phyloP scores from a whole-genome alignment of 1,140 invertebrate species.

The Brachionus plicatilis region DNA sequence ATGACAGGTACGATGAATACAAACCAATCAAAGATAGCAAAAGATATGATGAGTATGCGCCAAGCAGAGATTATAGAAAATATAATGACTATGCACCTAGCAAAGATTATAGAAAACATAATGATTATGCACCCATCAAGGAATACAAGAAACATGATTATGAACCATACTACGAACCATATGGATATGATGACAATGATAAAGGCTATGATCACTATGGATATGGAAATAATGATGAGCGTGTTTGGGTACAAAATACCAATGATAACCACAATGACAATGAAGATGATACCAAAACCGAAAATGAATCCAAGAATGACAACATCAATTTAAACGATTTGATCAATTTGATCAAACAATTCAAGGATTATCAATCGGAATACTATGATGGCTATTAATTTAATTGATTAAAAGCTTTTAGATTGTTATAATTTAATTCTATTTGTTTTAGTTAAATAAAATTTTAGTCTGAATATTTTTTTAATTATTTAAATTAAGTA shows the following conservation, averaged over 20 bases:
- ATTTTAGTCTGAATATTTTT: not conserved
- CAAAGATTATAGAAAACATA: not conserved
- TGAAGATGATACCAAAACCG: not conserved
- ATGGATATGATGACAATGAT: not conserved
- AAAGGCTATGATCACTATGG: not conserved
- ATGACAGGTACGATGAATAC: not conserved
- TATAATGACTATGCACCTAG: not conserved
- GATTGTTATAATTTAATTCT: not conserved
- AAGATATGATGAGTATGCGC: not conserved
- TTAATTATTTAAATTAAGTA: not conserved
- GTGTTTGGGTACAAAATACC: not conserved
- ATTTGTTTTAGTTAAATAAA: not conserved
- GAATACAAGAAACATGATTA: not conserved
- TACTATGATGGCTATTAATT: not conserved
- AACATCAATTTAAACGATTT: not conserved
- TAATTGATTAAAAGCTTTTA: not conserved
- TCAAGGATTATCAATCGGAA: not conserved
- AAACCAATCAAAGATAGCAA: not conserved
- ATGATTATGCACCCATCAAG: not conserved
- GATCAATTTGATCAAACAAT: not conserved
- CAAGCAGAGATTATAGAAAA: not conserved
- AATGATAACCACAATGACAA: conserved; percentile 20
- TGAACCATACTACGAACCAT: not conserved
- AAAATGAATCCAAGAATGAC: conserved; percentile 8
- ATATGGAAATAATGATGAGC: not conserved